Conservation (phyloP, 37 sponge, comb jelly and placozoan genomes). For the Amphimedon queenslandica region DNA sequence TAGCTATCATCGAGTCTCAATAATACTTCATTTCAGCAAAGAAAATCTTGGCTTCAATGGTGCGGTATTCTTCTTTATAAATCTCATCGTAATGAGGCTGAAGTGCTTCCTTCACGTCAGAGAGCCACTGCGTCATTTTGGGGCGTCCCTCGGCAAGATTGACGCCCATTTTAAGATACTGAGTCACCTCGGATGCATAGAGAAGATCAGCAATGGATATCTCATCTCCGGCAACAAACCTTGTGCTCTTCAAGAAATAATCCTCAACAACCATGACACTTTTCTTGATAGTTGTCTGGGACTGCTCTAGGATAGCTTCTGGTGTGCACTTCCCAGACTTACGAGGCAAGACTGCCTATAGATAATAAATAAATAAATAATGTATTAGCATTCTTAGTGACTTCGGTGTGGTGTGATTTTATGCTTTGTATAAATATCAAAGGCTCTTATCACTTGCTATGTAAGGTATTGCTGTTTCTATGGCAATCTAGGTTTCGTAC, state of each 20-base stretch:
- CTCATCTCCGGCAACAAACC: constrained; percentile 51
- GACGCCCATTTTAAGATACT: constrained; percentile 32
- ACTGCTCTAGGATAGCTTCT: constrained; percentile 12
- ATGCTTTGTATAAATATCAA: no score
- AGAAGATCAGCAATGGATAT: constrained; percentile 67
- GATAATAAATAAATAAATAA: neutral
- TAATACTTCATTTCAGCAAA: neutral
- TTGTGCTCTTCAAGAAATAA: constrained; percentile 53
- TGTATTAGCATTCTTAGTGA: neutral
- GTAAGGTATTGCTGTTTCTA: no score
- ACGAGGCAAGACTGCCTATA: constrained; percentile 26
- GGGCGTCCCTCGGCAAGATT: constrained; percentile 59
- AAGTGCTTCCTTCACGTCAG: constrained; percentile 38
- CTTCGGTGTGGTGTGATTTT: no score
- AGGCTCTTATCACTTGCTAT: no score
- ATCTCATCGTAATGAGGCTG: constrained; percentile 45
- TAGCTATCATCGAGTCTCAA: no score
- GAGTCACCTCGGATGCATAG: constrained; percentile 48
- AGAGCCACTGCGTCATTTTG: constrained; percentile 55
- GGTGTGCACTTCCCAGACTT: constrained; percentile 23
- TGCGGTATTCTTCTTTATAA: constrained; percentile 7
- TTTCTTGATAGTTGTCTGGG: neutral
- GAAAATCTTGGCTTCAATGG: constrained; percentile 14
- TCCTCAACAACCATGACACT: constrained; percentile 34
- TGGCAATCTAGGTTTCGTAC: no score